Base-by-base conservation (phyloP, 2,888 invertebrate species). In the Aelia acuminata region DNA sequence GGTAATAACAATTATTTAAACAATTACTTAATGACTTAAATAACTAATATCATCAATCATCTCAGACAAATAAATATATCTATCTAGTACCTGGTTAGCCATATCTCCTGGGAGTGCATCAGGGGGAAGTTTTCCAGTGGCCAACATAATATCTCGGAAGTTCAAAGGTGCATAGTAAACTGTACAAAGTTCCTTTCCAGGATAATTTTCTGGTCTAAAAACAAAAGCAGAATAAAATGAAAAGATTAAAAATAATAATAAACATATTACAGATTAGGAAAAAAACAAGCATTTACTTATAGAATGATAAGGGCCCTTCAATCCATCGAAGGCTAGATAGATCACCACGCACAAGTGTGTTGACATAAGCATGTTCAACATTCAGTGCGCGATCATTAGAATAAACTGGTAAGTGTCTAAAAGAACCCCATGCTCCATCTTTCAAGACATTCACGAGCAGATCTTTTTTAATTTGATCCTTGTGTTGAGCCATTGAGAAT, bases 61-160 rank as follows among this genome's bases (percentile, higher is more conserved):
- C 22, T 20, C 39, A 3, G 15, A 84, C n/a, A 22, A 39, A n/a
- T 10, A 49, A 26, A 84, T 49, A 49, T n/a, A n/a, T n/a, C n/a
- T n/a, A n/a, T n/a, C 31, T 8, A 5, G 26, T 75, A 87, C 87
- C 87, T 87, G 87, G 35, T 75, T 80, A 13, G 87, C 87, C 80
- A 87, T 87, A 92, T 96, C 95, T 89, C 98, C 98, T n/a, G 99
- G 99, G 89, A 99, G 94, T 86, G 99, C 98, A 93, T 99, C 99
- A 49, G 98, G 98, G 88, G 99, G 97, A 90, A 99, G 94, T 93
- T 99, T 98, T 91, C 99, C 99, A 47, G 98, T 98, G 48, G 99
- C 98, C 92, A 99, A 93, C 99, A 99, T 99, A 91, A 99, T 95
- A 93, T 99, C 99, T 91, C 99, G 95, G 96, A 99, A 99, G 93